Conservation (phyloP, 2,113 vertebrate species). For the Castor canadensis region DNA sequence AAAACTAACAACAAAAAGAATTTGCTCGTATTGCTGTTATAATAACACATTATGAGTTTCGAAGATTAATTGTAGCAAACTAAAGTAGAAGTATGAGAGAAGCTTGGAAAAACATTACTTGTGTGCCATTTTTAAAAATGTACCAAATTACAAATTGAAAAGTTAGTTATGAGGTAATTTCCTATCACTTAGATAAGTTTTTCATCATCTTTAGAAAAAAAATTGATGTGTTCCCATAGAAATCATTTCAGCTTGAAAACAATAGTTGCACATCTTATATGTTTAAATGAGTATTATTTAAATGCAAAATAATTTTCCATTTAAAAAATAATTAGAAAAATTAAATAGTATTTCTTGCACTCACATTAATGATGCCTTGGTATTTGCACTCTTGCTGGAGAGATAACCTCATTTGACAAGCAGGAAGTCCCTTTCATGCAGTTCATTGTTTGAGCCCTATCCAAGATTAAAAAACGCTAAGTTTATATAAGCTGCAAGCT, state of each 20-base stretch:
- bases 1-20: background rate
- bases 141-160: background rate
- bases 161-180: slow-evolving; percentile 33
- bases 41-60: background rate
- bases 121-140: slow-evolving; percentile 34
- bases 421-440: background rate
- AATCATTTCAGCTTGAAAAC: slow-evolving; percentile 19
- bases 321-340: slow-evolving; percentile 23
- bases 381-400: background rate
- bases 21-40: background rate
- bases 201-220: background rate
- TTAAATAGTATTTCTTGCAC: background rate
- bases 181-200: slow-evolving; percentile 19
- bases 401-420: slow-evolving; percentile 19
- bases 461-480: background rate
- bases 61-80: background rate
- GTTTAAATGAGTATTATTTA: slow-evolving; percentile 13
- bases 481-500: slow-evolving; percentile 30
- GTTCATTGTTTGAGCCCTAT: background rate
- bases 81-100: background rate
- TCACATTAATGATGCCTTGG: background rate
- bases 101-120: background rate
- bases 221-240: background rate
- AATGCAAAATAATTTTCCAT: slow-evolving; percentile 36
- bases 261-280: background rate